A percentile compares a stretch with the other conserved stretches of the same genome.
These are phyloP conservation scores for Gallinago media DNA, from an alignment of 2,113 vertebrate genomes.

Conservation along the genomic window DNA sequence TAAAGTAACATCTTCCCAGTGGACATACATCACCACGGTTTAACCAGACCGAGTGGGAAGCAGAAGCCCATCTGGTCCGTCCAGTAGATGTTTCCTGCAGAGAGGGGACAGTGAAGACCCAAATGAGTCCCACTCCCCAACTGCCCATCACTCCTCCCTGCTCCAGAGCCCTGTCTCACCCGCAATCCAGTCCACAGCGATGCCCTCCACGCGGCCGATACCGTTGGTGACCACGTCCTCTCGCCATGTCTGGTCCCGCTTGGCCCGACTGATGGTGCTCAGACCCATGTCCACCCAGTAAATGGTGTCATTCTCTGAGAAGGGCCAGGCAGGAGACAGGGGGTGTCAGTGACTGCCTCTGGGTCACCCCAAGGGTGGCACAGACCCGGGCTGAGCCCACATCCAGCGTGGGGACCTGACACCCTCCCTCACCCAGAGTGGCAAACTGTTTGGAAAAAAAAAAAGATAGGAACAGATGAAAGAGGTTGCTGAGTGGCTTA, in stretches of 20 bases:
- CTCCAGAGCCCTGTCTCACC: constrained; percentile 65
- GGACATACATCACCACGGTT: no score
- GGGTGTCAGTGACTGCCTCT: neutral
- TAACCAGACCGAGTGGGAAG: no score
- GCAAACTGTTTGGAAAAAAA: no score
- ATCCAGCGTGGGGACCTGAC: neutral
- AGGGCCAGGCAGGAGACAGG: neutral
- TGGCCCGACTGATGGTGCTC: constrained; percentile 95
- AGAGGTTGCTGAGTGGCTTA: neutral
- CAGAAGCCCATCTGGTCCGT: no score
- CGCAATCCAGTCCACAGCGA: constrained; percentile 96
- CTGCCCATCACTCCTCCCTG: fast-evolving
- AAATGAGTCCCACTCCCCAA: fast-evolving
- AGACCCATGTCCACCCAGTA: constrained; percentile 99
- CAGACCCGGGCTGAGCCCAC: fast-evolving
- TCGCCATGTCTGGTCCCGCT: constrained; percentile 95
- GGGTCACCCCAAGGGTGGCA: neutral
- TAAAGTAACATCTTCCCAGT: no score
- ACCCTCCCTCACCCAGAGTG: fast-evolving
- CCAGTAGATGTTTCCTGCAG: constrained; percentile 98
- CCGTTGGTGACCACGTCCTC: constrained; percentile 97
- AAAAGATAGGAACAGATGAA: no score
- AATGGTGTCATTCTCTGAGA: constrained; percentile 94
- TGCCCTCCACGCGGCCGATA: constrained; percentile 95
- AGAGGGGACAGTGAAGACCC: fast-evolving